Evolutionary conservation across 2,113 vertebrate genomes (phyloP), one percentile per base, ranked within the genome.

Genomic region (Larimichthys crocea): DNA sequence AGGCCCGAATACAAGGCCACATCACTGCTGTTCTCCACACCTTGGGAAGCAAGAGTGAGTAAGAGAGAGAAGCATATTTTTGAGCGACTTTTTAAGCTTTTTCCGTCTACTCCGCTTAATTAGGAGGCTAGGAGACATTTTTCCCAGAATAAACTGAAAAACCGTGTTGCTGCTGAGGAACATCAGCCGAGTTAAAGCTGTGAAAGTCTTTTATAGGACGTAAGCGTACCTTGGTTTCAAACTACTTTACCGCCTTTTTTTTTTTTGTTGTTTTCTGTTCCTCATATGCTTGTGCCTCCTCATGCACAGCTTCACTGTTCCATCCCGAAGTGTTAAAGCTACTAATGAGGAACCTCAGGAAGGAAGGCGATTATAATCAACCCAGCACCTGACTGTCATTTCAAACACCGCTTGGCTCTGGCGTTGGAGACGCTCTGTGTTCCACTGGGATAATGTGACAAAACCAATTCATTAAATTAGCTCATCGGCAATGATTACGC

Each of bases 1-100:
- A 99, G 93, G 76, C 98, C 98, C 0, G 97, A 98, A 90, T 99
- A 99, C 72, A 99, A 52, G 48, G 98, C 98, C 56, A 99, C 96
- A 59, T 97, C 98, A 0, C 96, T 97, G 89, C 95, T 95, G 44
- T 90, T 95, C 89, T 99, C 97, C 15, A 97, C 96, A 66, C 96
- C 98, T 99, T 90, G 86, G 55, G 72, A 59, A 46, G 48, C 5
- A 15, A 44, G 35, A 74, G 48, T 1, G 26, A 71, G 75, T 2
- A 22, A 82, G 44, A 65, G 55, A 74, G 20, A 61, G 20, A 65
- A 31, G 5, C 53, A 56, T 0, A 42, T 52, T 17, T 59, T 40
- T 79, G 10, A 73, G 42, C 6, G 3, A 71, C 29, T 67, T 63
- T 65, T 46, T 29, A 0, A 0, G 10, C 56, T 42, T 46, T 46